Percentiles rank a stretch among this genome's conserved stretches.
Evolutionary conservation across 2,113 vertebrate species (phyloP).

Genomic region (Rhea americana): DNA sequence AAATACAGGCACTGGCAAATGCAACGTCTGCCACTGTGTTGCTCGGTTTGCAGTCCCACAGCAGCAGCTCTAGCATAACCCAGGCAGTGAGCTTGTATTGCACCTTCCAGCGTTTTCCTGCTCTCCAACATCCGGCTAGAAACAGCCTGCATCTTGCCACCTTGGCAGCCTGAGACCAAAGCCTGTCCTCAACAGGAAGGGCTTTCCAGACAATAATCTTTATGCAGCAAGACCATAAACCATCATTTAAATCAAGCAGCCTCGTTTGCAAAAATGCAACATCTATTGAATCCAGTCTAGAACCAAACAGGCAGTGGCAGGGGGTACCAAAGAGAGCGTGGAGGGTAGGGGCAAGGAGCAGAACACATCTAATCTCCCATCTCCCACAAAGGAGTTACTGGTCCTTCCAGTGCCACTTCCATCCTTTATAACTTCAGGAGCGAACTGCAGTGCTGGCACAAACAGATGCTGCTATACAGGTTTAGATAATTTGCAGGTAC

Average conservation of each 20-base stretch:
- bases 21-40: rapidly evolving
- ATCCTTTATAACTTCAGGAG: not conserved
- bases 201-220: not conserved
- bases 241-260: not conserved
- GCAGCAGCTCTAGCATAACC: not conserved
- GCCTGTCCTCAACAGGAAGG: not conserved
- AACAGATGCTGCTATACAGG: not conserved
- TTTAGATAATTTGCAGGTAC: not conserved
- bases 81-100: not conserved
- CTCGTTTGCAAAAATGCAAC: not conserved
- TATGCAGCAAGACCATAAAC: not conserved
- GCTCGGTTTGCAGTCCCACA: not conserved
- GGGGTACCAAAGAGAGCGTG: rapidly evolving
- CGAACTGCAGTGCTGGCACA: not conserved
- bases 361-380: not conserved
- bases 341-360: not conserved
- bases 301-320: not conserved
- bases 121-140: not conserved
- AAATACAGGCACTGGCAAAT: not conserved
- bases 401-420: not conserved
- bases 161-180: rapidly evolving
- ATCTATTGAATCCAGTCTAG: not conserved
- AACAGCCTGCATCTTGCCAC: not conserved
- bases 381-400: not conserved
- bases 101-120: rapidly evolving